Conservation (phyloP, 1,140 invertebrate genomes). For the Drosophila leontia region DNA sequence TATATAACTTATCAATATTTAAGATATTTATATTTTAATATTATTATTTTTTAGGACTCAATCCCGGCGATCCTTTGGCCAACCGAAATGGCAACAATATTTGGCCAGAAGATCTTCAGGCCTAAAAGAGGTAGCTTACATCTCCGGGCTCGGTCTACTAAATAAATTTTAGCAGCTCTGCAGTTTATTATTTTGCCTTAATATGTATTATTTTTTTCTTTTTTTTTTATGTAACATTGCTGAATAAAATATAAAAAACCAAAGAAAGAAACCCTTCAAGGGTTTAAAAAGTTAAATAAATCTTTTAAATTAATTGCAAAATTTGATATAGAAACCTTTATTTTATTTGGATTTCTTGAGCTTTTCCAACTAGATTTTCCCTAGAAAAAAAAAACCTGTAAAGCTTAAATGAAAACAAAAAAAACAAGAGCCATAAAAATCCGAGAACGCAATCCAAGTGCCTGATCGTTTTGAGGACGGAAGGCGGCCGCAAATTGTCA, state of each 20-base stretch:
- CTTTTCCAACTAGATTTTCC: not conserved
- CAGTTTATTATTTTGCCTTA: constrained; percentile 13
- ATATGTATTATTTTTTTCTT: constrained; percentile 13
- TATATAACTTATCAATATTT: too few species aligned
- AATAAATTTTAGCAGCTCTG: constrained; percentile 51
- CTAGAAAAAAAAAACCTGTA: not conserved
- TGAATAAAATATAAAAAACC: constrained; percentile 14
- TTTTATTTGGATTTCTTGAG: not conserved
- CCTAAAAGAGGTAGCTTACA: not conserved
- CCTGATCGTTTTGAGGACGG: constrained; percentile 20
- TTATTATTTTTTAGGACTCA: not conserved
- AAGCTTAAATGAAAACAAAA: not conserved
- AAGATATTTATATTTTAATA: not conserved
- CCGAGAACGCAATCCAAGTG: constrained; percentile 37
- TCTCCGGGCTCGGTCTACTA: constrained; percentile 42
- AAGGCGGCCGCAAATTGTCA: constrained; percentile 58
- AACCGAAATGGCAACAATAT: not conserved
- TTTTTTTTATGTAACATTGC: not conserved
- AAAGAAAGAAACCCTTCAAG: too few species aligned
- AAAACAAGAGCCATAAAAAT: constrained; percentile 13
- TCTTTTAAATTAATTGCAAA: not conserved
- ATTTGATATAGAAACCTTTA: not conserved
- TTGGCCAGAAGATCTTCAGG: constrained; percentile 30
- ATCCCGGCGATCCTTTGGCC: constrained; percentile 11
- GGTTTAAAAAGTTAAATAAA: not conserved